A percentile compares a stretch with the other conserved stretches of the same genome.
Conservation (phyloP, 2,888 invertebrate species). For the Priocnemis perturbator region DNA sequence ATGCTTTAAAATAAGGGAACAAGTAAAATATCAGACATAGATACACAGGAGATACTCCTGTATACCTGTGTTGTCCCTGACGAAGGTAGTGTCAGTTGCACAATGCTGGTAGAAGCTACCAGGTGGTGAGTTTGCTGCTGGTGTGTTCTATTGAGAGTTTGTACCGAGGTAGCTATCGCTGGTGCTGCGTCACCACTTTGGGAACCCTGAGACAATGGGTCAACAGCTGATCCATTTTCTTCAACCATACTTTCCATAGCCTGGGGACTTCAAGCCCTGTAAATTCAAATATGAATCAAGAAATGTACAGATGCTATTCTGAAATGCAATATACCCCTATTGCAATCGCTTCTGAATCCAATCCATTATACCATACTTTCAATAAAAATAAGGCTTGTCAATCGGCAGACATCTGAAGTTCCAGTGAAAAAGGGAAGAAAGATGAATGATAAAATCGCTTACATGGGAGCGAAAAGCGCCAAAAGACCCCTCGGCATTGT, state of each 20-base stretch:
- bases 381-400: too few relatives aligned
- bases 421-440: too few relatives aligned
- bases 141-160: conserved; percentile 74
- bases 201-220: conserved; percentile 78
- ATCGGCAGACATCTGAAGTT: too few relatives aligned
- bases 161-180: conserved; percentile 79
- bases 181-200: conserved; percentile 76
- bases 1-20: conserved; percentile 46
- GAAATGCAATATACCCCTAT: too few relatives aligned
- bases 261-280: conserved; percentile 81
- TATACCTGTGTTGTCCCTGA: conserved; percentile 73
- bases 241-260: conserved; percentile 95
- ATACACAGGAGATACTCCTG: conserved; percentile 70
- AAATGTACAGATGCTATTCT: too few relatives aligned
- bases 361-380: too few relatives aligned
- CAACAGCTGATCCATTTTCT: conserved; percentile 86
- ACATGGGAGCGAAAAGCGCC: too few relatives aligned
- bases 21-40: conserved; percentile 57
- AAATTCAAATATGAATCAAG: conserved; percentile 61
- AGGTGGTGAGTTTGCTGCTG: conserved; percentile 76
- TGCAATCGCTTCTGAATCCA: too few relatives aligned
- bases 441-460: too few relatives aligned
- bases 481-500: too few relatives aligned
- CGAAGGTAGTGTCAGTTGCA: conserved; percentile 87
- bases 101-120: conserved; percentile 84